These are phyloP conservation scores for Ectemnius cavifrons DNA, from an alignment of 2,888 invertebrate genomes.

Conservation along the genomic window DNA sequence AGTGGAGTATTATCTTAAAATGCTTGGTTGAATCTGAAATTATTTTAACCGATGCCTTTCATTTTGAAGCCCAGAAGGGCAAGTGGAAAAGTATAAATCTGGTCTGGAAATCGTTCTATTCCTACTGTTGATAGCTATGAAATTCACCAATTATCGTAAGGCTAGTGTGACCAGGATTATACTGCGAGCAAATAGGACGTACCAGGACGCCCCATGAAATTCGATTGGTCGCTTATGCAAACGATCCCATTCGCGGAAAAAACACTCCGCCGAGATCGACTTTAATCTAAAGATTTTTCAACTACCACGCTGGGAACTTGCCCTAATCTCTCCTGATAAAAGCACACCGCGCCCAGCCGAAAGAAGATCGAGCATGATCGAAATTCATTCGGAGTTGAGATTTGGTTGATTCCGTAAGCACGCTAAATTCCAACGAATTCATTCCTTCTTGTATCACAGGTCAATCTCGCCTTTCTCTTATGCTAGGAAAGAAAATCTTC, in stretches of 20 bases:
- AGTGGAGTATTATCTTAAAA: slow-evolving; percentile 24
- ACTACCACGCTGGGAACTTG: slow-evolving; percentile 1
- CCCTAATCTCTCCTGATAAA: slow-evolving; percentile 25
- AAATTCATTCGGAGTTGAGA: slow-evolving; percentile 39
- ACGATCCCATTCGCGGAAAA: slow-evolving; percentile 1
- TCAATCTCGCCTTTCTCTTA: slow-evolving; percentile 8
- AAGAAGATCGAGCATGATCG: slow-evolving; percentile 18
- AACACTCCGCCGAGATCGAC: neutral
- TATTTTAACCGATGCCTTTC: too few relatives aligned
- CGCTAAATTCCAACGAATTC: neutral
- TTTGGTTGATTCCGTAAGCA: slow-evolving; percentile 23
- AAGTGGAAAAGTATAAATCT: too few relatives aligned
- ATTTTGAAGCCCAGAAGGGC: too few relatives aligned
- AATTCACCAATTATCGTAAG: too few relatives aligned
- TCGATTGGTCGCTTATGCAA: slow-evolving; percentile 2
- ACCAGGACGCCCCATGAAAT: neutral
- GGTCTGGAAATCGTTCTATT: too few relatives aligned
- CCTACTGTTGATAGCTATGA: too few relatives aligned
- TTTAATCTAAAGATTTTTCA: slow-evolving; percentile 19
- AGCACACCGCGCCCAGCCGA: slow-evolving; percentile 7
- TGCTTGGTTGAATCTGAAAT: too few relatives aligned
- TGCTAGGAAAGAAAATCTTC: slow-evolving; percentile 14
- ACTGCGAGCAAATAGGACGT: too few relatives aligned
- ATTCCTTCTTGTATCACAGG: slow-evolving; percentile 1
- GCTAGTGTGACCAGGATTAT: too few relatives aligned